Base-by-base conservation (phyloP, 2,113 vertebrate species). In the Nicator chloris region DNA sequence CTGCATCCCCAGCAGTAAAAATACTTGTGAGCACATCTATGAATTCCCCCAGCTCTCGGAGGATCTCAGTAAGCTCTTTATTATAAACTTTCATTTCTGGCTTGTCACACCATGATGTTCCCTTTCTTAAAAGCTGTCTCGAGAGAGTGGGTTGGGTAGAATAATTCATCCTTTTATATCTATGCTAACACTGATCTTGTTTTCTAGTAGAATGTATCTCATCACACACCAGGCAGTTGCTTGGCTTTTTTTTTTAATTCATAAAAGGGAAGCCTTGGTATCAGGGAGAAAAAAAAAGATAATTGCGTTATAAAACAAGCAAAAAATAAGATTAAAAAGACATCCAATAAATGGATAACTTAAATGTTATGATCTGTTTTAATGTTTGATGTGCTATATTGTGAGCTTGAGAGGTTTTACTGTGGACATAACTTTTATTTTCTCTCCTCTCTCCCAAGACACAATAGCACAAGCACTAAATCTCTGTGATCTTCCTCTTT, bases 1-100 rank as follows among this genome's bases (percentile, higher is more conserved):
- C 98, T 99, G 99, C 97, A 99, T 99, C 97, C 99, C 99, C 92
- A 99, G 99, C 98, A 99, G 99, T 98, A 99, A 99, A 98, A 99
- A 99, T 89, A 99, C 99, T 5, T 99, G 99, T 31, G 99, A 99
- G 94, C 99, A 99, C 98, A 99, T 99, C 98, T 99, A 99, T 4
- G 99, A 99, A 92, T 99, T 99, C 92, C 99, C 99, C 2, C 98
- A 99, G 2, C 98, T 99, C 96, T 99, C 99, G 0, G 99, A 99
- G 97, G 99, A 99, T 57, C 98, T 99, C 97, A 99, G 99, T 99
- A 97, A 98, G 99, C 97, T 53, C 56, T 77, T 60, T 4, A 24
- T 26, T 26, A 11, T 18, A 37, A 77, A 9, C 37, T 57, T 65
- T 22, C 11, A 26, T 91, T 80, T 15, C 10, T 31, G 70, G 45